These are phyloP conservation scores for Frieseomelitta varia DNA, from an alignment of 1,140 invertebrate genomes.

Conservation along the genomic window DNA sequence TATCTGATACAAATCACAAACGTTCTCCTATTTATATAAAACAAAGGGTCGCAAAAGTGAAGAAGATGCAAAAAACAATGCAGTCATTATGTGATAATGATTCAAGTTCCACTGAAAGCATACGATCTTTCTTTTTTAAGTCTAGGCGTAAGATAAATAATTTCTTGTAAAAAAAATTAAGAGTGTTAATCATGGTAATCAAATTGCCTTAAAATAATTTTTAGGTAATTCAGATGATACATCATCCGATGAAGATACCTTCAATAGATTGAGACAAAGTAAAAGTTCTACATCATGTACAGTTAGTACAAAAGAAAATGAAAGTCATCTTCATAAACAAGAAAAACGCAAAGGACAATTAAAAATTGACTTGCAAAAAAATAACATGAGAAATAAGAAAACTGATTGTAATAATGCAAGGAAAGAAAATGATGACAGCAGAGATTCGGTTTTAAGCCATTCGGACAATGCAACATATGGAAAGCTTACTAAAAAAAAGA, in stretches of 20 bases:
- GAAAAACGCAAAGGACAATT: neutral
- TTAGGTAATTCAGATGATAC: neutral
- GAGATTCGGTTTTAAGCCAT: neutral
- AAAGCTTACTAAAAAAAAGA: neutral
- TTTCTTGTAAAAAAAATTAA: neutral
- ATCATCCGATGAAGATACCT: neutral
- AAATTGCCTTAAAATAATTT: neutral
- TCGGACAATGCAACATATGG: neutral
- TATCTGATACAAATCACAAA: constrained; percentile 24
- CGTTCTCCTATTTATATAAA: constrained; percentile 53
- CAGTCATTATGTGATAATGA: constrained; percentile 51
- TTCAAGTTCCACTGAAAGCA: neutral
- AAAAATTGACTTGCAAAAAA: neutral
- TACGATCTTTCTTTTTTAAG: neutral
- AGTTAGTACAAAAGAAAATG: neutral
- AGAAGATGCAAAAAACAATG: constrained; percentile 17
- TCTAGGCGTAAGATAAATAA: neutral
- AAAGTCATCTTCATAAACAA: neutral
- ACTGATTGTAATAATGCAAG: neutral
- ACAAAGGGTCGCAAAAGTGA: constrained; percentile 12
- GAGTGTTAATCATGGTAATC: neutral
- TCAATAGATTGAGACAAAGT: too few species aligned
- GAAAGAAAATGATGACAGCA: neutral
- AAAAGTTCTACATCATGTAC: neutral
- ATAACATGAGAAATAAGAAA: neutral